Conservation (phyloP, 2,113 vertebrate species). For the Aramus guarauna region DNA sequence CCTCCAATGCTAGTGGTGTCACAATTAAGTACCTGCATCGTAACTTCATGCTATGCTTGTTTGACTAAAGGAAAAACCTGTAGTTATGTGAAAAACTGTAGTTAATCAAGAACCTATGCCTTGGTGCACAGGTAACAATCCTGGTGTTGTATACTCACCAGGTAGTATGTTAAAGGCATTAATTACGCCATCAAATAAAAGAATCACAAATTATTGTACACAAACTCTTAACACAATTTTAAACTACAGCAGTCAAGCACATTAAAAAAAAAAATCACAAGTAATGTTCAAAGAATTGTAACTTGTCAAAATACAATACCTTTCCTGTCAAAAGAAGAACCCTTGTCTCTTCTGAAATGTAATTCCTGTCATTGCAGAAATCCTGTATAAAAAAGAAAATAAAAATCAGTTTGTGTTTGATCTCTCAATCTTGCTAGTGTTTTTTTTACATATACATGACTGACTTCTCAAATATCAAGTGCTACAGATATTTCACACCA, state of each 20-base stretch:
- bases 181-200: background rate
- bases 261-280: background rate
- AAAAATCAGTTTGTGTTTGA: background rate
- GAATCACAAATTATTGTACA: background rate
- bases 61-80: background rate
- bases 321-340: constrained; percentile 93
- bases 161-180: background rate
- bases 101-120: background rate
- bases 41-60: background rate
- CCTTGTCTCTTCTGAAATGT: constrained; percentile 89
- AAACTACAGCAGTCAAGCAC: background rate
- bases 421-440: background rate
- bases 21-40: background rate
- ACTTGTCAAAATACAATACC: constrained; percentile 73
- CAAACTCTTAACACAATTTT: background rate
- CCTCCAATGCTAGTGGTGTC: background rate
- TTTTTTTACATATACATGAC: background rate
- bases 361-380: constrained; percentile 93
- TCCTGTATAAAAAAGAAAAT: constrained; percentile 75
- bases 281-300: background rate
- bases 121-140: background rate
- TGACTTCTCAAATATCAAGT: background rate
- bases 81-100: background rate
- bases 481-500: background rate
- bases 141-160: background rate